These are phyloP conservation scores for Platysteira castanea DNA, from an alignment of 2,113 vertebrate genomes.

Conservation along the genomic window DNA sequence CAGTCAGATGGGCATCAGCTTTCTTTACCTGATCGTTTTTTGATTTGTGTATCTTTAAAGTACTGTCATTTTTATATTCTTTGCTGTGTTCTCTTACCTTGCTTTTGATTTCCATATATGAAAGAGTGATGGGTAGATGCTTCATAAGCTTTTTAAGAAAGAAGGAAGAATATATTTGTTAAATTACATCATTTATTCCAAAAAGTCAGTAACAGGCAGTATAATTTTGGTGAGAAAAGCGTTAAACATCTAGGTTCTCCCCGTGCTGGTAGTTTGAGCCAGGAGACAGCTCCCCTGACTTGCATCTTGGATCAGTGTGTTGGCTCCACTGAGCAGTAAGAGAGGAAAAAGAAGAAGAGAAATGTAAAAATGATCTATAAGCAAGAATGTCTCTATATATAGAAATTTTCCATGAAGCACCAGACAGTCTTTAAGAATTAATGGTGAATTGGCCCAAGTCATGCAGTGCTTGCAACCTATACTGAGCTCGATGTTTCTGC, in stretches of 20 bases:
- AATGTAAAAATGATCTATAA: conserved; percentile 49
- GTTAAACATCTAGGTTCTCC: neutral
- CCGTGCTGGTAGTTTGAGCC: conserved; percentile 6
- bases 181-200: neutral
- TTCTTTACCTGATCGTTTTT: neutral
- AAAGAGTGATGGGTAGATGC: neutral
- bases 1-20: neutral
- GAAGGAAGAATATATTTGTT: neutral
- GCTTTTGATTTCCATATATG: neutral
- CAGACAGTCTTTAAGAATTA: conserved; percentile 24
- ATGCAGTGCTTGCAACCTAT: neutral
- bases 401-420: conserved; percentile 30
- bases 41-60: neutral
- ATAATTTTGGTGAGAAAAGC: neutral
- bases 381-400: conserved; percentile 37
- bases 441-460: neutral
- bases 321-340: conserved; percentile 39
- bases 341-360: conserved; percentile 46
- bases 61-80: neutral
- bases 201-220: neutral
- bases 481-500: neutral
- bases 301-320: conserved; percentile 47
- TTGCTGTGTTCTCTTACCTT: neutral
- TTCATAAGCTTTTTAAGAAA: neutral
- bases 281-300: conserved; percentile 40